A percentile compares a stretch with the other conserved stretches of the same genome.
Evolutionary conservation across 2,888 invertebrate species (phyloP).

Genomic region (Ferrisia virgata): DNA sequence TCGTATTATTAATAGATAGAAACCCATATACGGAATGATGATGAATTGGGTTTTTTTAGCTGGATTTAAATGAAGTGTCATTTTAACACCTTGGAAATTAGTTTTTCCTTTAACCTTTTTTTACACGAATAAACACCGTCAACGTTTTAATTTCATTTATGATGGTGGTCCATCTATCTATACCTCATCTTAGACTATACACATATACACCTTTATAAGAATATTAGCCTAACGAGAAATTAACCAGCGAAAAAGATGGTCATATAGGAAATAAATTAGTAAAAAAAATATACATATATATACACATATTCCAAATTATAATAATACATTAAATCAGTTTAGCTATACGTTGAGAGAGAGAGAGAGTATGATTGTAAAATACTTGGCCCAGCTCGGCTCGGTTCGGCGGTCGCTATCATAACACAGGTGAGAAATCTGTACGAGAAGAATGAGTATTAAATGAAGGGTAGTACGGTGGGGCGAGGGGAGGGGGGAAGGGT

Average conservation of each 20-base stretch:
- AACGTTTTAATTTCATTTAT: not conserved
- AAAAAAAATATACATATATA: no score
- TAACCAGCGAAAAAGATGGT: not conserved
- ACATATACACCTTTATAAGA: no score
- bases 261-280: not conserved
- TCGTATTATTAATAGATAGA: no score
- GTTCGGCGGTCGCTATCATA: no score
- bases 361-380: not conserved
- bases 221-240: not conserved
- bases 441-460: no score
- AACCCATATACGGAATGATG: conserved; percentile 3
- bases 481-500: no score
- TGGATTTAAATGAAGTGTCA: not conserved
- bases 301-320: not conserved
- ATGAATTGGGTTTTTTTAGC: not conserved
- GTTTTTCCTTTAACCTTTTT: not conserved
- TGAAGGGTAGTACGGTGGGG: no score
- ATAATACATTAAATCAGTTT: not conserved
- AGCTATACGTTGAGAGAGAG: not conserved
- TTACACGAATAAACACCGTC: not conserved
- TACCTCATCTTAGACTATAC: not conserved
- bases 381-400: no score
- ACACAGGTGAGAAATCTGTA: no score
- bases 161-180: not conserved
- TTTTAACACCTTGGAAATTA: conserved; percentile 2